Percentiles rank a stretch among this genome's conserved stretches.
Evolutionary conservation across 2,888 invertebrate species (phyloP).

Genomic region (Drosophila meridionalis): DNA sequence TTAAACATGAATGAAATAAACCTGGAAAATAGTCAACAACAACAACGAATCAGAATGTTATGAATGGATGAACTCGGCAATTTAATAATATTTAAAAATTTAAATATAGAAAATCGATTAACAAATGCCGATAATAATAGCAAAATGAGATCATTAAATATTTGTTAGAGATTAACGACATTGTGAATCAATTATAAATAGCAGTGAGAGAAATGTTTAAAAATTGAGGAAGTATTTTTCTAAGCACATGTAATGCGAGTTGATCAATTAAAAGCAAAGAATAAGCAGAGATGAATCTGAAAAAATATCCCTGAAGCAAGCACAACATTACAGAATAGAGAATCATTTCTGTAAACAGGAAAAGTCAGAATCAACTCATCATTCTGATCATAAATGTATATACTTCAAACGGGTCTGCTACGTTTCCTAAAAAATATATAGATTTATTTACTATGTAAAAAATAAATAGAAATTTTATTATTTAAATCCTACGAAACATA

Average conservation of each 20-base stretch:
- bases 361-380: no score
- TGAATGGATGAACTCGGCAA: conserved; percentile 13
- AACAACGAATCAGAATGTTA: conserved; percentile 17
- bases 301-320: no score
- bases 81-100: background rate
- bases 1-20: conserved; percentile 12
- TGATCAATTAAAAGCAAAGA: no score
- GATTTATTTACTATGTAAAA: no score
- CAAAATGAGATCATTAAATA: background rate
- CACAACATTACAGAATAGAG: no score
- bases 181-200: background rate
- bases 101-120: background rate
- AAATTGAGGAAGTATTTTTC: background rate
- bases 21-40: conserved; percentile 40
- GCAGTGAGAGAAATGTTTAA: background rate
- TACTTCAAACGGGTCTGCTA: no score
- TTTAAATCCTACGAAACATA: no score
- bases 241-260: background rate
- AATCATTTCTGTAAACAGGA: no score
- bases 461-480: no score
- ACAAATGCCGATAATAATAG: background rate
- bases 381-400: no score
- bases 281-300: no score
- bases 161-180: background rate
- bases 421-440: no score